phyloP scores from a whole-genome alignment of 2,888 invertebrate genomes.

The Sipha maydis region DNA sequence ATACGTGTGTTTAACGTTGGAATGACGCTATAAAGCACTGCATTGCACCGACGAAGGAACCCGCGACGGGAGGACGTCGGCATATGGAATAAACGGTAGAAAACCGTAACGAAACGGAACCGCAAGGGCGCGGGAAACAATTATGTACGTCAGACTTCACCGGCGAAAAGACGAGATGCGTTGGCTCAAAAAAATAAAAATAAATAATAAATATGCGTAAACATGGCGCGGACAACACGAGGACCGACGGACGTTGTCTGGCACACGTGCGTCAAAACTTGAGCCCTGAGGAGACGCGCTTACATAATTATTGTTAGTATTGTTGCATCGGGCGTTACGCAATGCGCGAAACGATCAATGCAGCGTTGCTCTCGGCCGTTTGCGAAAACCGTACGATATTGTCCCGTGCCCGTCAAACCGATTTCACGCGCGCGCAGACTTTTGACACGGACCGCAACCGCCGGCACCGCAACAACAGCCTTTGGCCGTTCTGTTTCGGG shows the following conservation, averaged over 20 bases:
- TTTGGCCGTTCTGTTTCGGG: conserved; percentile 43
- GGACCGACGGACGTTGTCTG: neutral
- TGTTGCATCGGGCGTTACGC: neutral
- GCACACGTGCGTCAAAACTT: conserved; percentile 25
- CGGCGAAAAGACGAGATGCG: neutral
- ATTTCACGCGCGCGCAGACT: conserved; percentile 49
- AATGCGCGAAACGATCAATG: conserved; percentile 25
- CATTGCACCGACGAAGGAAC: too few species aligned
- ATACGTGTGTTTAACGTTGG: too few species aligned
- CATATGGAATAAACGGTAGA: neutral
- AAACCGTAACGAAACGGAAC: neutral
- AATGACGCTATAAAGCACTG: too few species aligned
- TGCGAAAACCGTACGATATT: neutral
- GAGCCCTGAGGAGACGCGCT: conserved; percentile 27
- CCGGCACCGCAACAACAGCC: neutral
- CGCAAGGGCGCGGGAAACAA: neutral
- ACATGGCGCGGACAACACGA: neutral
- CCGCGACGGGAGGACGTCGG: too few species aligned
- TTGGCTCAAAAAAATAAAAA: neutral
- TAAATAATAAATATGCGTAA: neutral
- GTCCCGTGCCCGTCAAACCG: conserved; percentile 37
- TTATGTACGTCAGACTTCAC: neutral
- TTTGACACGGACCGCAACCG: conserved; percentile 6
- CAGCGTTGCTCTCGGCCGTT: neutral
- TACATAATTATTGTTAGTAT: neutral